Percentiles rank a stretch among this genome's conserved stretches.
These are phyloP conservation scores for Corynorhinus townsendii DNA, from an alignment of 2,113 vertebrate species.

Conservation along the genomic window DNA sequence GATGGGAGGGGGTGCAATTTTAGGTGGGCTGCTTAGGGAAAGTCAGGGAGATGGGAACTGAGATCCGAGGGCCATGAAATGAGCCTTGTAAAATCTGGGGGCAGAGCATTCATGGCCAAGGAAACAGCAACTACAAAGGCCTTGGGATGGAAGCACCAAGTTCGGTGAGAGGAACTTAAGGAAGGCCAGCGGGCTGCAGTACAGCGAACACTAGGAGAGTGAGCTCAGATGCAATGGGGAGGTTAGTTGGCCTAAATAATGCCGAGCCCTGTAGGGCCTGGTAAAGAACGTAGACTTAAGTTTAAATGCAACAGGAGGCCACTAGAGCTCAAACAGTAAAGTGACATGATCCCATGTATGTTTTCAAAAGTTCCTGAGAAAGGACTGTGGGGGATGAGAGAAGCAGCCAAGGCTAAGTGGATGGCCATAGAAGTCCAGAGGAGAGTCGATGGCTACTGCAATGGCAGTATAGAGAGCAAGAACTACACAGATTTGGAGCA, in stretches of 20 bases:
- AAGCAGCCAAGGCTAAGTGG: background rate
- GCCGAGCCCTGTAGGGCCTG: background rate
- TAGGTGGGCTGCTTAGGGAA: background rate
- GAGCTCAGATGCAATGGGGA: background rate
- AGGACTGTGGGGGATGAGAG: background rate
- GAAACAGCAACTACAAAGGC: background rate
- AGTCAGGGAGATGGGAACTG: background rate
- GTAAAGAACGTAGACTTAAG: background rate
- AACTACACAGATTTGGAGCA: background rate
- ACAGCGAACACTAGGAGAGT: background rate
- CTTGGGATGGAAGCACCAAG: background rate
- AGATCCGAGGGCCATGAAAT: background rate
- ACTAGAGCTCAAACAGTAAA: background rate
- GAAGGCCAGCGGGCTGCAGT: background rate
- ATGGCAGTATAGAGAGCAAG: background rate
- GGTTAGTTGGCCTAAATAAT: background rate
- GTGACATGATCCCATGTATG: background rate
- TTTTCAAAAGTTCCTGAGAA: conserved; percentile 27
- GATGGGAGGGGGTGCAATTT: background rate
- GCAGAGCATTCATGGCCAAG: background rate
- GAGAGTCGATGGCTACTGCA: background rate
- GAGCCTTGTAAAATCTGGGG: background rate
- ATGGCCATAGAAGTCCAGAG: background rate
- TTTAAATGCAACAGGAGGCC: background rate
- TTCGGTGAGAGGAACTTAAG: background rate